phyloP scores from a whole-genome alignment of 2,888 invertebrate species.

The Eudemis profundana region DNA sequence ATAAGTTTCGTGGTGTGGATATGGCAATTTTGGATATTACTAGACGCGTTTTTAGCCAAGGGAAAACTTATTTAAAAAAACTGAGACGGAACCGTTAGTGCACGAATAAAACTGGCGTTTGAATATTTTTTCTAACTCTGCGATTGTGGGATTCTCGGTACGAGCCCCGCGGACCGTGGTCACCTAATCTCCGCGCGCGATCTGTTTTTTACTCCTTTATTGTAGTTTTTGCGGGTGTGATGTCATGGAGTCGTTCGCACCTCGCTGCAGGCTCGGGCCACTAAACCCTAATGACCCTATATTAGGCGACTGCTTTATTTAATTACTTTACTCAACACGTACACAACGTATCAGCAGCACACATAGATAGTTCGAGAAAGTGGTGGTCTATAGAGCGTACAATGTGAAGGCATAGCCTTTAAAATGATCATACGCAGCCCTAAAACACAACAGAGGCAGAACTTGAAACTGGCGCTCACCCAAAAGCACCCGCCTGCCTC shows the following conservation, averaged over 20 bases:
- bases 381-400: too few relatives aligned
- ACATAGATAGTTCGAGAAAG: too few relatives aligned
- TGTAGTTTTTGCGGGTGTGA: conserved; percentile 65
- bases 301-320: conserved; percentile 4
- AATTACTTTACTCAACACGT: not conserved
- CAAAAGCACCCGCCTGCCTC: too few relatives aligned
- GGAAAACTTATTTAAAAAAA: too few relatives aligned
- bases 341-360: too few relatives aligned
- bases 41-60: too few relatives aligned
- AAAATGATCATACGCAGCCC: too few relatives aligned
- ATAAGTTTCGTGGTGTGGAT: too few relatives aligned
- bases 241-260: conserved; percentile 59
- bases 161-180: conserved; percentile 62
- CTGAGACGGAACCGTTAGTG: not conserved
- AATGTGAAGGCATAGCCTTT: too few relatives aligned
- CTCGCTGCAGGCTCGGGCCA: conserved; percentile 24
- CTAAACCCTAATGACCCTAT: conserved; percentile 32
- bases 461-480: too few relatives aligned
- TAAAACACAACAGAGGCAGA: too few relatives aligned
- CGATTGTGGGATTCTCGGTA: conserved; percentile 38
- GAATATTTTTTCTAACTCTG: conserved; percentile 2
- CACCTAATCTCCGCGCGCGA: conserved; percentile 65
- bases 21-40: too few relatives aligned
- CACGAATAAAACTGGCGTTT: not conserved
- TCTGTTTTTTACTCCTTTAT: conserved; percentile 66